Evolutionary conservation across 2,113 vertebrate genomes (phyloP), one percentile per base, ranked within the genome.

Genomic region (Melanotaenia duboulayi): DNA sequence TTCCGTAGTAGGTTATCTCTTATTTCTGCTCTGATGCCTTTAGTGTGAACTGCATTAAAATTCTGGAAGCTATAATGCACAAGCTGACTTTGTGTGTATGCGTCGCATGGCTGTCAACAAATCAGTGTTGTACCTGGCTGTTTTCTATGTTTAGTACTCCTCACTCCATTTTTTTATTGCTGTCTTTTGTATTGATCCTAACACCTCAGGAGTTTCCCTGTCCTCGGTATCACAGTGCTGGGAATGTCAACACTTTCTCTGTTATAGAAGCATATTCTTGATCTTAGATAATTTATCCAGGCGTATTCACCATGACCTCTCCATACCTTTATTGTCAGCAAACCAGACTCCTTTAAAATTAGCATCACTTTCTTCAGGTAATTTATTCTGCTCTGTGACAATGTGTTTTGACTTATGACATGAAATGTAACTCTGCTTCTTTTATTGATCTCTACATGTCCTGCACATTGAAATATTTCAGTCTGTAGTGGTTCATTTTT

Each of bases 1-100:
- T 87, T 84, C 86, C 85, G 80, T 71, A 89, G 80, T 84, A 90
- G 86, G 84, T 55, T 48, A 51, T 76, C 59, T 70, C 16, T 76
- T 37, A 85, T 81, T 71, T 74, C 71, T 50, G 84, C 50, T 59
- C 11, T 54, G 54, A 51, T 55, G 70, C 25, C 58, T 61, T 62
- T 61, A 78, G 60, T 40, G 50, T 24, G 23, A 1, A 55, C 63
- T 11, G 48, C 12, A 19, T 64, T 58, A 23, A 74, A 11, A 44
- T 48, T 61, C 49, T 66, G 42, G 65, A 39, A 28, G 19, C 11
- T 48, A 28, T 58, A 17, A 69, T 61, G 76, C 70, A 73, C 44
- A 73, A 40, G 23, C 24, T 60, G 28, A 67, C 69, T 65, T 42
- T 54, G 13, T 54, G 51, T 69, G 55, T 50, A 16, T 40, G 1